A percentile compares a stretch with the other conserved stretches of the same genome.
Conservation (phyloP, 2,888 invertebrate genomes). For the Craniophora ligustri region DNA sequence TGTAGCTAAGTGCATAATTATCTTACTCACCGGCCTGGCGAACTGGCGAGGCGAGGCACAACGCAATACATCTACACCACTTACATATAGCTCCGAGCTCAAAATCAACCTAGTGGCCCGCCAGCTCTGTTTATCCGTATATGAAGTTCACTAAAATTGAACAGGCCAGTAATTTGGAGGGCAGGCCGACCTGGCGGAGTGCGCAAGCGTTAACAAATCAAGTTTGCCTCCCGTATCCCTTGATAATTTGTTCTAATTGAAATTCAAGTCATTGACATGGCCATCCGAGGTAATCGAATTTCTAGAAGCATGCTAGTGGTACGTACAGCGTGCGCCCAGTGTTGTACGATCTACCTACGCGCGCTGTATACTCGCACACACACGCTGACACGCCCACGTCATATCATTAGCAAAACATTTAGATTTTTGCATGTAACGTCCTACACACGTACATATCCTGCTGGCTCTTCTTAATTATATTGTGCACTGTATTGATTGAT, state of each 20-base stretch:
- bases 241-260: conserved; percentile 91
- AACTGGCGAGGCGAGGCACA: too few species aligned
- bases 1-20: too few species aligned
- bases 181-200: conserved; percentile 30
- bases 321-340: conserved; percentile 3
- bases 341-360: conserved; percentile 1
- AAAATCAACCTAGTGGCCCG: not conserved
- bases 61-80: not conserved
- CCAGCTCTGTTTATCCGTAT: conserved; percentile 18
- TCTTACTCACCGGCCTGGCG: too few species aligned
- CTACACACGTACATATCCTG: too few species aligned
- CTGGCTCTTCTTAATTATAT: too few species aligned
- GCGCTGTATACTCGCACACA: not conserved
- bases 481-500: too few species aligned
- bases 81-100: not conserved
- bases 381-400: too few species aligned
- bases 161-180: conserved; percentile 42
- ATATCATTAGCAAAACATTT: too few species aligned
- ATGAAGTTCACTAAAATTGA: conserved; percentile 40
- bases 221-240: conserved; percentile 85
- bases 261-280: conserved; percentile 91
- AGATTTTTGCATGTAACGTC: too few species aligned
- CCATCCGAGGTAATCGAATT: conserved; percentile 88
- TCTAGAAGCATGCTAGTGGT: conserved; percentile 68
- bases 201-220: conserved; percentile 82